Evolutionary conservation across 1,140 invertebrate species (phyloP).

Genomic region (Drosophila ambigua): DNA sequence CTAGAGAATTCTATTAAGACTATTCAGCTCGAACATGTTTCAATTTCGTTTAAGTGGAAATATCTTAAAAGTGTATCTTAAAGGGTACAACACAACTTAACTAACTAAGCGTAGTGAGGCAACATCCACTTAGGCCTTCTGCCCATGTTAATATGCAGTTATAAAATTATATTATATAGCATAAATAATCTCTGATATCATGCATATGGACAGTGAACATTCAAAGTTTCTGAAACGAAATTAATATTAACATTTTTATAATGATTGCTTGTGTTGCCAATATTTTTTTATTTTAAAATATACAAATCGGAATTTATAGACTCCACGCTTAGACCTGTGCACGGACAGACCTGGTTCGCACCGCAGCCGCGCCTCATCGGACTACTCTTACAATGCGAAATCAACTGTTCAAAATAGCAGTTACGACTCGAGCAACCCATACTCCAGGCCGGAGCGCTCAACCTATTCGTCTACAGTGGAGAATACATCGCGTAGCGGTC

Average conservation of each 20-base stretch:
- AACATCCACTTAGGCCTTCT: too few relatives aligned
- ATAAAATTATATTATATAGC: too few relatives aligned
- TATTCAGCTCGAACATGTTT: constrained; percentile 76
- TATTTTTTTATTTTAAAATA: constrained; percentile 67
- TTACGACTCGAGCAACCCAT: constrained; percentile 85
- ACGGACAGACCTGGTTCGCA: constrained; percentile 89
- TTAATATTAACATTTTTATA: constrained; percentile 3
- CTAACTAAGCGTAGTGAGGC: too few relatives aligned
- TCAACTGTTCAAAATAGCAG: constrained; percentile 85
- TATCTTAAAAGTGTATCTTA: constrained; percentile 15
- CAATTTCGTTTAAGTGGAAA: constrained; percentile 64
- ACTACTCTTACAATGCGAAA: constrained; percentile 92
- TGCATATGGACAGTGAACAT: too few relatives aligned
- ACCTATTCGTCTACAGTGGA: constrained; percentile 88
- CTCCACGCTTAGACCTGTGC: constrained; percentile 93
- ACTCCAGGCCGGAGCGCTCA: constrained; percentile 86
- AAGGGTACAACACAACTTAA: too few relatives aligned
- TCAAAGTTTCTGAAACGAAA: too few relatives aligned
- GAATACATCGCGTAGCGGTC: constrained; percentile 87
- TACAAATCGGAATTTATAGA: constrained; percentile 86
- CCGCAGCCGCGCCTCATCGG: constrained; percentile 84
- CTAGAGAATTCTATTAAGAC: constrained; percentile 37
- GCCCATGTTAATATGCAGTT: too few relatives aligned
- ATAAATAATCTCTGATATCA: too few relatives aligned
- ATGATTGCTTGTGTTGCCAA: constrained; percentile 62